Conservation (phyloP, 1,140 invertebrate species). For the Ruditapes philippinarum region DNA sequence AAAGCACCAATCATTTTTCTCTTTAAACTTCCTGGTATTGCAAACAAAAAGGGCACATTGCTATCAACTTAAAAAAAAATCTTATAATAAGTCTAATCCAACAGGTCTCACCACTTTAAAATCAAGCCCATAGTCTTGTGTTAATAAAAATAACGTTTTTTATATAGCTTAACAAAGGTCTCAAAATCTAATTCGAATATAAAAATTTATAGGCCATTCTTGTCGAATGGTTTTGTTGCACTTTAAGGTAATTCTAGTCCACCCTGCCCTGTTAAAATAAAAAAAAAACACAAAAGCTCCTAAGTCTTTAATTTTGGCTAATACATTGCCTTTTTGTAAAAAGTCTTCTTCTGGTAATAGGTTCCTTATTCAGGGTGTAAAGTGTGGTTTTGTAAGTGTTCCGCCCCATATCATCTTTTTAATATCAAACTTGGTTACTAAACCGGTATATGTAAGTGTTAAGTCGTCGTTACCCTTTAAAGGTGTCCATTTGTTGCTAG, state of each 20-base stretch:
- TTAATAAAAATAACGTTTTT: background rate
- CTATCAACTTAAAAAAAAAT: background rate
- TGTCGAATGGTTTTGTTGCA: background rate
- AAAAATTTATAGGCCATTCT: constrained; percentile 17
- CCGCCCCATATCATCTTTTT: background rate
- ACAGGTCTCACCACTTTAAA: background rate
- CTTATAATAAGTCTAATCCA: background rate
- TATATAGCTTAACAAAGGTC: background rate
- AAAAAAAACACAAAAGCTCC: constrained; percentile 4
- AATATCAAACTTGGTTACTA: no score
- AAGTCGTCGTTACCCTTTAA: no score
- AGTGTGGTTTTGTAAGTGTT: background rate
- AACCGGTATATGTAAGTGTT: no score
- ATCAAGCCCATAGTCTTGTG: constrained; percentile 1
- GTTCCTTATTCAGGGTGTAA: no score
- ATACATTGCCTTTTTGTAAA: background rate
- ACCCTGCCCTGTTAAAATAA: background rate
- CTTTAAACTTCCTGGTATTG: background rate
- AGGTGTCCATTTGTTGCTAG: no score
- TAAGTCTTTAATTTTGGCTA: background rate
- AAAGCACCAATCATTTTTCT: background rate
- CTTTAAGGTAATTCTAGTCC: background rate
- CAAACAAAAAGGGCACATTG: background rate
- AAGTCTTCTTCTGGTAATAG: no score
- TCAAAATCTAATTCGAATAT: background rate